Evolutionary conservation across 1,140 invertebrate species (phyloP).

Genomic region (Bacillus rossius): DNA sequence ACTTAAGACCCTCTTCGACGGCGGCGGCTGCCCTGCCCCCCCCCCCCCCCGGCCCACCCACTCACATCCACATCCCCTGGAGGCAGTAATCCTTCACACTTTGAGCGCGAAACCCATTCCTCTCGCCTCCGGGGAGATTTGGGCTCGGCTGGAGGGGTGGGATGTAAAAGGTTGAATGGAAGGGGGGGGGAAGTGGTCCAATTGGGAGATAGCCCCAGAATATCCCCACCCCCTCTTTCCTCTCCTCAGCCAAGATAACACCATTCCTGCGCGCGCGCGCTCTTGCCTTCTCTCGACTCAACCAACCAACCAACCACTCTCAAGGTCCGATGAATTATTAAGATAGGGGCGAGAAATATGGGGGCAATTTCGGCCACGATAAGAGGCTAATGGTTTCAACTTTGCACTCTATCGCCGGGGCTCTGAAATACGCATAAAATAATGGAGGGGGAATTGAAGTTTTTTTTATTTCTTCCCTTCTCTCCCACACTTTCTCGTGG

Average conservation of each 20-base stretch:
- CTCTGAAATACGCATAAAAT: slow-evolving; percentile 17
- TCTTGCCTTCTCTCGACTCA: not conserved
- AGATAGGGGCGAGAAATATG: slow-evolving; percentile 23
- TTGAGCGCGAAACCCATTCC: slow-evolving; percentile 12
- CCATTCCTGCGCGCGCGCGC: not conserved
- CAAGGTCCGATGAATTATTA: slow-evolving; percentile 18
- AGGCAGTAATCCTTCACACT: slow-evolving; percentile 16
- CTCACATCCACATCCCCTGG: not conserved
- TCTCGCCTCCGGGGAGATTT: not conserved
- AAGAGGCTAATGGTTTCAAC: slow-evolving; percentile 24
- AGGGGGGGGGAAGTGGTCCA: too few relatives aligned
- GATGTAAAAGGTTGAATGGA: too few relatives aligned
- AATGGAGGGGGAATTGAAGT: slow-evolving; percentile 5
- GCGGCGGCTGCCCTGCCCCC: not conserved
- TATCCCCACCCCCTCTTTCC: not conserved
- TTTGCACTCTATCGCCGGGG: slow-evolving; percentile 20
- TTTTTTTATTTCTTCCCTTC: too few relatives aligned
- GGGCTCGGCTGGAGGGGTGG: too few relatives aligned
- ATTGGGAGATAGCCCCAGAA: too few relatives aligned
- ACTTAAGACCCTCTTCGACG: not conserved
- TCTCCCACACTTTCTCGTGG: not conserved
- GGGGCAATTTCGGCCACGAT: slow-evolving; percentile 16
- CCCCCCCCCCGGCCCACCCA: not conserved
- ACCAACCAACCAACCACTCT: not conserved
- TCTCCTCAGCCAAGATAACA: not conserved